These are phyloP conservation scores for Trichonephila clavipes DNA, from an alignment of 1,140 invertebrate species.

Conservation along the genomic window DNA sequence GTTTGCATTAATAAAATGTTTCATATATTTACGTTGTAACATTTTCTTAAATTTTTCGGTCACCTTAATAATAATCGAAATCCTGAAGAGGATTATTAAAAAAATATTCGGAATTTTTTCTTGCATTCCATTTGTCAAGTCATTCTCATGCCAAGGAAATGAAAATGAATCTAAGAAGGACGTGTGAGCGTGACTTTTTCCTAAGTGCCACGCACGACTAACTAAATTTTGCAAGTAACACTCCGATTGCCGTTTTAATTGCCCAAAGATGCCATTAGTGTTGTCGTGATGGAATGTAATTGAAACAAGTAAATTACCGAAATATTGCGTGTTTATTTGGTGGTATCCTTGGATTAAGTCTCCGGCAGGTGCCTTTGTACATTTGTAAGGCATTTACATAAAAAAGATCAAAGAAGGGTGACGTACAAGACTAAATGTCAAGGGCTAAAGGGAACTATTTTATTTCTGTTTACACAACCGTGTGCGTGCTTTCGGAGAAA, in stretches of 20 bases:
- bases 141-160: no score
- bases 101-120: no score
- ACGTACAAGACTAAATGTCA: slow-evolving; percentile 40
- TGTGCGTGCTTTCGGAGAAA: neutral
- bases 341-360: no score
- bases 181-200: neutral
- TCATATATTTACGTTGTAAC: no score
- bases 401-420: neutral
- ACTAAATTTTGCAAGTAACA: neutral
- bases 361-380: neutral
- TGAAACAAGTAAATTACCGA: slow-evolving; percentile 2
- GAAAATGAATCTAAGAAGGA: neutral
- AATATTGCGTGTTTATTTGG: neutral
- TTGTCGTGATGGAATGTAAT: slow-evolving; percentile 17
- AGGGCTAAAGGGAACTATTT: slow-evolving; percentile 34
- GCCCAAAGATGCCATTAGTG: neutral
- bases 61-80: no score
- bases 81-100: no score
- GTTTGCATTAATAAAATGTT: no score
- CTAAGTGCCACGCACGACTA: neutral
- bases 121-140: no score
- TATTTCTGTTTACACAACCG: neutral
- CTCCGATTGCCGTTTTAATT: slow-evolving; percentile 34
- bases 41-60: no score
- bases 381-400: neutral